Evolutionary conservation across 2,113 vertebrate genomes (phyloP).

Genomic region (Gymnocephalus cernua): DNA sequence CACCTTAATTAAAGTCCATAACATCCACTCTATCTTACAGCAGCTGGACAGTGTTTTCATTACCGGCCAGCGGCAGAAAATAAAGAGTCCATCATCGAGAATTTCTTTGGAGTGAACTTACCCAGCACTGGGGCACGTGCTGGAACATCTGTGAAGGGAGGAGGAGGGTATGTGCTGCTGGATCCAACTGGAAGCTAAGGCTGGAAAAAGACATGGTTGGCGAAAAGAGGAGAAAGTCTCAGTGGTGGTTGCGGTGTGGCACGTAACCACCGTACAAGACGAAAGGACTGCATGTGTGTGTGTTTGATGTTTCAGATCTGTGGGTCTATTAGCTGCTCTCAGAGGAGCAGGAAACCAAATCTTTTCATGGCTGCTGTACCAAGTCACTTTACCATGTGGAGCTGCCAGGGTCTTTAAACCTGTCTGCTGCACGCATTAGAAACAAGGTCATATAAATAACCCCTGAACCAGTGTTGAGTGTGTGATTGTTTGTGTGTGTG

Average conservation of each 20-base stretch:
- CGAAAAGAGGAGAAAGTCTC: constrained; percentile 15
- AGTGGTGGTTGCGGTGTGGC: constrained; percentile 32
- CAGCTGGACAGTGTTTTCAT: constrained; percentile 56
- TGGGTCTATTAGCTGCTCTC: constrained; percentile 47
- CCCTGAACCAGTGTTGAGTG: not conserved
- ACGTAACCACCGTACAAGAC: constrained; percentile 31
- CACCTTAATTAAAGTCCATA: constrained; percentile 27
- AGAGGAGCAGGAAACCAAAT: constrained; percentile 51
- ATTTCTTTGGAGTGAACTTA: not conserved
- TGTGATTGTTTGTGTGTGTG: constrained; percentile 26
- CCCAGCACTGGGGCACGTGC: not conserved
- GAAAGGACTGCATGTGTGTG: not conserved
- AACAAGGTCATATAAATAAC: constrained; percentile 53
- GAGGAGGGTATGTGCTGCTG: not conserved
- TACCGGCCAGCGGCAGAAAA: not conserved
- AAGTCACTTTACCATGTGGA: constrained; percentile 49
- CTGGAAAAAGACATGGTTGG: constrained; percentile 50
- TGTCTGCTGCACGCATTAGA: constrained; percentile 65
- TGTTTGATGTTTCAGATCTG: constrained; percentile 53
- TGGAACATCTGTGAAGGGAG: constrained; percentile 36
- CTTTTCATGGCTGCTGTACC: constrained; percentile 53
- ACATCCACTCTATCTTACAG: constrained; percentile 20
- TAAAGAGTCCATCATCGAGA: too few relatives aligned
- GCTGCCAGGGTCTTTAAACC: constrained; percentile 53
- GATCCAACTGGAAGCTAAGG: constrained; percentile 20